Conservation (phyloP, 2,888 invertebrate genomes). For the Drosophila pullipes region DNA sequence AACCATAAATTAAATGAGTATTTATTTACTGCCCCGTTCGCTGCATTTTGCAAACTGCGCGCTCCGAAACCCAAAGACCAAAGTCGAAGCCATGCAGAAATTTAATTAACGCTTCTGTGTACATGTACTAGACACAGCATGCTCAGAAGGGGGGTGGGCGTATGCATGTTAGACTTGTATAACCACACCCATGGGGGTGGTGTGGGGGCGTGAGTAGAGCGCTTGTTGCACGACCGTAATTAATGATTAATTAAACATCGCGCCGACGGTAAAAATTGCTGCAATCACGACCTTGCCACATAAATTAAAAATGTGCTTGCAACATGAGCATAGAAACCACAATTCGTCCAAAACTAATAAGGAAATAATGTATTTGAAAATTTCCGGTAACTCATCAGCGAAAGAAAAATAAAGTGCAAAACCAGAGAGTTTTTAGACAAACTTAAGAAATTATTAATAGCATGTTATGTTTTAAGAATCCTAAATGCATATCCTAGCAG, state of each 20-base stretch:
- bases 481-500: too few relatives aligned
- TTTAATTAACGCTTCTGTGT: conserved; percentile 81
- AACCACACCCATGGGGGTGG: conserved; percentile 3
- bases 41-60: conserved; percentile 49
- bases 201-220: conserved; percentile 38
- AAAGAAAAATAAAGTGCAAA: too few relatives aligned
- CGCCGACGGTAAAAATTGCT: conserved; percentile 27
- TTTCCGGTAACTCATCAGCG: not conserved
- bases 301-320: conserved; percentile 37
- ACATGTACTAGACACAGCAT: conserved; percentile 75
- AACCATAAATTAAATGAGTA: conserved; percentile 82
- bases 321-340: not conserved
- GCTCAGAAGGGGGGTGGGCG: conserved; percentile 15
- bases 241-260: conserved; percentile 75
- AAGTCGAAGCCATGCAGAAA: conserved; percentile 66
- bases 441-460: not conserved
- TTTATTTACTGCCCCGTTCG: conserved; percentile 74
- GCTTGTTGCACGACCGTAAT: conserved; percentile 67
- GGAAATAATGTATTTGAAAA: not conserved
- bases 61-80: conserved; percentile 21
- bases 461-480: too few relatives aligned
- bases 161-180: not conserved
- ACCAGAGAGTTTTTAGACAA: not conserved
- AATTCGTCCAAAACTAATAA: not conserved
- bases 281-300: conserved; percentile 47